Percentiles rank a stretch among this genome's conserved stretches.
These are phyloP conservation scores for Sinelater perroti DNA, from an alignment of 2,888 invertebrate genomes.

Conservation along the genomic window DNA sequence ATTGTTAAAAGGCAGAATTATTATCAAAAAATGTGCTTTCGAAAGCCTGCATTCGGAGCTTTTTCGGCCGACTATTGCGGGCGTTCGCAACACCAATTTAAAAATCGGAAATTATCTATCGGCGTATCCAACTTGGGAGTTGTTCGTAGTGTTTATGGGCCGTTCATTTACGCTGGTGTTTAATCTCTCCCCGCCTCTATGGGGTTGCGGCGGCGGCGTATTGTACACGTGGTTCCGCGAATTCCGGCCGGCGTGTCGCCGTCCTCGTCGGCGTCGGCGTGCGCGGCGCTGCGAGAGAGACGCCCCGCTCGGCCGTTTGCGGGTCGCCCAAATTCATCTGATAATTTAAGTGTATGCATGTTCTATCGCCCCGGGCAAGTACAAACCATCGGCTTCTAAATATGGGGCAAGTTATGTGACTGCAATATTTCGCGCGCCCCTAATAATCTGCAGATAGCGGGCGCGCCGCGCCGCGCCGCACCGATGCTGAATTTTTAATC, in stretches of 20 bases:
- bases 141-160: slow-evolving; percentile 54
- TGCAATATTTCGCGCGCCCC: slow-evolving; percentile 20
- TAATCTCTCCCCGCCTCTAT: slow-evolving; percentile 52
- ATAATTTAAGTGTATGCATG: slow-evolving; percentile 59
- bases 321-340: slow-evolving; percentile 51
- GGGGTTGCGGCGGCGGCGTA: slow-evolving; percentile 45
- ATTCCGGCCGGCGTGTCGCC: slow-evolving; percentile 50
- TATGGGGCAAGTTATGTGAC: slow-evolving; percentile 27
- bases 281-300: slow-evolving; percentile 44
- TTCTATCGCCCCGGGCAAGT: slow-evolving; percentile 57
- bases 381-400: slow-evolving; percentile 48
- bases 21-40: no score
- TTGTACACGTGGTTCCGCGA: slow-evolving; percentile 48
- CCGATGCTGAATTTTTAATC: slow-evolving; percentile 9
- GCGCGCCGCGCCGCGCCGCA: no score
- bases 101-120: slow-evolving; percentile 31
- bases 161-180: slow-evolving; percentile 59
- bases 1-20: no score
- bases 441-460: not conserved
- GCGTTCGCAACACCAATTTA: slow-evolving; percentile 15
- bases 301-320: slow-evolving; percentile 45
- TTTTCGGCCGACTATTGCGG: no score
- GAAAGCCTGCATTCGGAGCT: no score
- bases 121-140: slow-evolving; percentile 31
- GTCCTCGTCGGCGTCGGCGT: slow-evolving; percentile 43